These are phyloP conservation scores for Lasioglossum zephyrum DNA, from an alignment of 2,888 invertebrate genomes.

Conservation along the genomic window DNA sequence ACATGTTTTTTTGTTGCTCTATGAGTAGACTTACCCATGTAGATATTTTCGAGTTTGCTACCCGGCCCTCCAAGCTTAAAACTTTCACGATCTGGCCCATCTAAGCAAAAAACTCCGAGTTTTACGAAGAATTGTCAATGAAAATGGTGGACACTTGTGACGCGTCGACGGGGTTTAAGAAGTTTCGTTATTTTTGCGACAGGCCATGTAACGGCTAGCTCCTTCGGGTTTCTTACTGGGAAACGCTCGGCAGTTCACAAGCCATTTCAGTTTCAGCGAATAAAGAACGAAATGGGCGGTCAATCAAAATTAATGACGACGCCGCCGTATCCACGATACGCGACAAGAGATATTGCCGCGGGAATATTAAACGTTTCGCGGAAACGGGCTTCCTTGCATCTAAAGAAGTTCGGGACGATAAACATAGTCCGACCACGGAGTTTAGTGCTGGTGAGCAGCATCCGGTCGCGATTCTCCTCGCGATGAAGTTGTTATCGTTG, in stretches of 20 bases:
- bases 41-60: too few species aligned
- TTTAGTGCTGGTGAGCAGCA: background rate
- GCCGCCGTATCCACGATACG: constrained; percentile 13
- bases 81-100: too few species aligned
- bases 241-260: background rate
- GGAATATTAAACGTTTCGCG: constrained; percentile 28
- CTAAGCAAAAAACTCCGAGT: background rate
- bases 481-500: background rate
- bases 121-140: background rate
- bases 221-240: background rate
- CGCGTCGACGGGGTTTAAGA: background rate
- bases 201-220: background rate
- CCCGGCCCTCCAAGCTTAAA: too few species aligned
- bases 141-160: background rate
- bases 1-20: too few species aligned
- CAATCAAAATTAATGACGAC: constrained; percentile 18
- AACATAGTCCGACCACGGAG: background rate
- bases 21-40: too few species aligned
- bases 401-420: constrained; percentile 18
- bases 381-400: constrained; percentile 20
- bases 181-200: background rate
- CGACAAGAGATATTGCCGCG: constrained; percentile 20
- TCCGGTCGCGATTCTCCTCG: background rate
- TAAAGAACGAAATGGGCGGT: constrained; percentile 15
- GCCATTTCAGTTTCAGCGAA: constrained; percentile 1